These are phyloP conservation scores for Vanessa cardui DNA, from an alignment of 2,888 invertebrate species.

Conservation along the genomic window DNA sequence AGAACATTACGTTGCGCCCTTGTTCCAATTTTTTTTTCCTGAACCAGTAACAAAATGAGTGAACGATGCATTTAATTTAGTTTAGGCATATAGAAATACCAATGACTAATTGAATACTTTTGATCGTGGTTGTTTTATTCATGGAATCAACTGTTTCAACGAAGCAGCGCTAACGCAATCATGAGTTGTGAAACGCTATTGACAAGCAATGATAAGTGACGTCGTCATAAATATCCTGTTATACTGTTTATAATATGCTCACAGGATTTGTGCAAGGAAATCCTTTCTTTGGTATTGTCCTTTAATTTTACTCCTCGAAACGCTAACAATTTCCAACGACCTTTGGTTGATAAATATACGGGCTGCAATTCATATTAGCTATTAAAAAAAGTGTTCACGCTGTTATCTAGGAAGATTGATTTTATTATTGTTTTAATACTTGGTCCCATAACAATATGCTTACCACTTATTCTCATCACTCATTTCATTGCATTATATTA, in stretches of 20 bases:
- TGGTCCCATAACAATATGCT: constrained; percentile 75
- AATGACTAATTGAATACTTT: constrained; percentile 31
- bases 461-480: constrained; percentile 78
- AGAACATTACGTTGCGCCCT: constrained; percentile 3
- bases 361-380: background rate
- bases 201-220: constrained; percentile 21
- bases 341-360: background rate
- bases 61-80: constrained; percentile 21
- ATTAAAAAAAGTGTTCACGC: background rate
- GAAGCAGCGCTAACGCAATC: constrained; percentile 18
- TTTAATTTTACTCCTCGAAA: constrained; percentile 6
- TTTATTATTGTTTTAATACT: constrained; percentile 50
- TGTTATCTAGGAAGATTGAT: constrained; percentile 32
- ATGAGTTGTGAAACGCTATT: constrained; percentile 30
- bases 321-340: background rate
- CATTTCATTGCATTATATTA: constrained; percentile 76
- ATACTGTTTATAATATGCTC: constrained; percentile 12
- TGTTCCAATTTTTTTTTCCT: constrained; percentile 28
- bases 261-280: constrained; percentile 27
- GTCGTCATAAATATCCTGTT: constrained; percentile 14
- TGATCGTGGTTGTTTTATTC: constrained; percentile 26
- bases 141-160: constrained; percentile 28
- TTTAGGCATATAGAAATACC: constrained; percentile 34
- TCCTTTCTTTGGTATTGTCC: constrained; percentile 2
- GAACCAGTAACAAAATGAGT: constrained; percentile 12